Base-by-base conservation (phyloP, 2,113 vertebrate genomes). In the Coregonus clupeaformis region DNA sequence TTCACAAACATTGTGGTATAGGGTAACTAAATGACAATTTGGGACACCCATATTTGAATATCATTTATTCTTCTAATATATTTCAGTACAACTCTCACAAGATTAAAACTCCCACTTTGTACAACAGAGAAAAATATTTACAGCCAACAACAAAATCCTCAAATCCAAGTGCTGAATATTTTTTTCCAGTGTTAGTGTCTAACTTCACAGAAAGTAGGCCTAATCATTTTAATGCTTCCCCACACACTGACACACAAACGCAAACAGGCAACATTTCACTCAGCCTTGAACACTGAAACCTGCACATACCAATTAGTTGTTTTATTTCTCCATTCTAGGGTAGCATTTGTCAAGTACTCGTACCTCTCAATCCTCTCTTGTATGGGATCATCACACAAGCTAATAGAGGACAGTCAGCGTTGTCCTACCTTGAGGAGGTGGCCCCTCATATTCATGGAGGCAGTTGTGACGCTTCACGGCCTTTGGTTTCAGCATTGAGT, bases 401-500 rank as follows among this genome's bases (percentile, higher is more conserved):
- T 36, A 6, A 6, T 36, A 2, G 29, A 27, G 65, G 65, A 20
- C 12, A 20, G 6, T 30, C 20, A 13, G 18, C 29, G 2, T 20
- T 27, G 4, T 6, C 30, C 65, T 27, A 67, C 16, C 18, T 13
- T 67, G 29, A 67, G 30, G 16, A 12, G 18, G 18, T 14, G 30
- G 49, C 6, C 66, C 2, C 36, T 24, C 18, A 20, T 75, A 42
- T 25, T 42, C 66, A 6, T 36, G 36, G 6, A 36, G 36, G 47
- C 47, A 66, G 25, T 59, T 77, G 55, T 59, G 72, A 45, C 27
- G 36, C 36, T n/a, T 63, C 65, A 18, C 36, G 62, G 84, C 81
- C 82, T 92, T 92, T 93, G 91, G 90, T 93, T 92, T 92, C 88
- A 90, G 92, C 90, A 91, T 91, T 84, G 55, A 80, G 83, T n/a